Percentiles rank a stretch among this genome's conserved stretches.
These are phyloP conservation scores for Cecidostiba fungosa DNA, from an alignment of 2,888 invertebrate genomes.

Conservation along the genomic window DNA sequence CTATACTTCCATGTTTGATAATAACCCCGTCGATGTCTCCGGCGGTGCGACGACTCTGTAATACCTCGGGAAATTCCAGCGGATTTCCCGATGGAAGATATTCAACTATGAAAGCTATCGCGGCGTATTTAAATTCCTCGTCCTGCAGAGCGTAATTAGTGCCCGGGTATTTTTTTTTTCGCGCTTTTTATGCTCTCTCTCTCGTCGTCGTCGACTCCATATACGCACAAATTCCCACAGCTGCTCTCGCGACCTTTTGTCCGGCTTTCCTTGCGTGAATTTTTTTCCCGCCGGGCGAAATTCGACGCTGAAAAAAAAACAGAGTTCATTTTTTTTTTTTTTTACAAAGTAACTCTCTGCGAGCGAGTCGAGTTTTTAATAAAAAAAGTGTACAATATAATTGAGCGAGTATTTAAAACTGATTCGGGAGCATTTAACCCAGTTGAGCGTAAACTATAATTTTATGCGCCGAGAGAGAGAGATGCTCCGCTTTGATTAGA, in stretches of 20 bases:
- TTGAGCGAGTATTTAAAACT: background rate
- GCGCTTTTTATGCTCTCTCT: background rate
- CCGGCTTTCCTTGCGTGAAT: background rate
- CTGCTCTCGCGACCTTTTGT: background rate
- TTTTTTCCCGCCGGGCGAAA: background rate
- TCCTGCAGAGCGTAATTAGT: constrained; percentile 45
- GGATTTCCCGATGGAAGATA: constrained; percentile 56
- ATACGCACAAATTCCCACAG: constrained; percentile 27
- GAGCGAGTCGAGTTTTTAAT: background rate
- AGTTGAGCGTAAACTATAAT: background rate
- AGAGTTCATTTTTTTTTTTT: too few relatives aligned
- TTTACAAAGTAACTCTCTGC: background rate
- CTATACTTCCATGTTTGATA: constrained; percentile 18
- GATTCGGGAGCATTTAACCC: background rate
- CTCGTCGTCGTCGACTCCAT: background rate
- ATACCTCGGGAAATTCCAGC: constrained; percentile 53
- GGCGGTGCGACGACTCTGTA: constrained; percentile 23
- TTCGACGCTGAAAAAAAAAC: too few relatives aligned
- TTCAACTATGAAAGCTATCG: constrained; percentile 46
- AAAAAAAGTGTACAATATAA: background rate
- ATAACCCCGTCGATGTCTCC: constrained; percentile 40
- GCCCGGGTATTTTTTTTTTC: background rate
- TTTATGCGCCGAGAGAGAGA: background rate
- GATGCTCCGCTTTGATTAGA: background rate
- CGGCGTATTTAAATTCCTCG: constrained; percentile 50